Evolutionary conservation across 2,113 vertebrate species (phyloP).

Genomic region (Forbesichthys agassizii): DNA sequence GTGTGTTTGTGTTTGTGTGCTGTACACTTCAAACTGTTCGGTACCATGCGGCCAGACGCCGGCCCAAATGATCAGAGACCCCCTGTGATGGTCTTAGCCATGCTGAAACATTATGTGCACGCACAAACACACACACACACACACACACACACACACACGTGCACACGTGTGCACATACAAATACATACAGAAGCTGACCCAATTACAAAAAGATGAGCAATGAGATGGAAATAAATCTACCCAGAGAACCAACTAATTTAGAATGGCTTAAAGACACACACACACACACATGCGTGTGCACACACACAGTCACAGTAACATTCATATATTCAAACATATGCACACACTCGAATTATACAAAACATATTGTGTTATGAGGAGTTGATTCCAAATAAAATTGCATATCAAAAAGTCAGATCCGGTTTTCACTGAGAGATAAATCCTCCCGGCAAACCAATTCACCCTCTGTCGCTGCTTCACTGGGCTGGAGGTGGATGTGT

Average conservation of each 20-base stretch:
- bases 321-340: constrained; percentile 5
- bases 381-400: constrained; percentile 11
- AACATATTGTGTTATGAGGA: background rate
- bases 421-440: constrained; percentile 3
- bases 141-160: constrained; percentile 28
- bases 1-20: background rate
- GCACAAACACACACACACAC: constrained; percentile 19
- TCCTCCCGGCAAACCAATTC: background rate
- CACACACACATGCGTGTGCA: constrained; percentile 9
- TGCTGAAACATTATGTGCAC: constrained; percentile 53
- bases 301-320: constrained; percentile 16
- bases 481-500: constrained; percentile 1
- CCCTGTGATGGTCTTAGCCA: constrained; percentile 71
- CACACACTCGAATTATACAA: constrained; percentile 1
- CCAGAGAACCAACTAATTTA: constrained; percentile 72
- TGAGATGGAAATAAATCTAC: constrained; percentile 74
- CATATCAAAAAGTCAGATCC: constrained; percentile 1
- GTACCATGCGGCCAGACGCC: constrained; percentile 71
- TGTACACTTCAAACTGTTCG: constrained; percentile 63
- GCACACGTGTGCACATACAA: constrained; percentile 15
- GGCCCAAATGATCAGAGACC: constrained; percentile 73
- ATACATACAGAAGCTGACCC: constrained; percentile 68
- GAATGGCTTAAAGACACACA: constrained; percentile 57
- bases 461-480: background rate
- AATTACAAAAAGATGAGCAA: constrained; percentile 75